Evolutionary conservation across 2,888 invertebrate species (phyloP).

Genomic region (Erebia epiphron): DNA sequence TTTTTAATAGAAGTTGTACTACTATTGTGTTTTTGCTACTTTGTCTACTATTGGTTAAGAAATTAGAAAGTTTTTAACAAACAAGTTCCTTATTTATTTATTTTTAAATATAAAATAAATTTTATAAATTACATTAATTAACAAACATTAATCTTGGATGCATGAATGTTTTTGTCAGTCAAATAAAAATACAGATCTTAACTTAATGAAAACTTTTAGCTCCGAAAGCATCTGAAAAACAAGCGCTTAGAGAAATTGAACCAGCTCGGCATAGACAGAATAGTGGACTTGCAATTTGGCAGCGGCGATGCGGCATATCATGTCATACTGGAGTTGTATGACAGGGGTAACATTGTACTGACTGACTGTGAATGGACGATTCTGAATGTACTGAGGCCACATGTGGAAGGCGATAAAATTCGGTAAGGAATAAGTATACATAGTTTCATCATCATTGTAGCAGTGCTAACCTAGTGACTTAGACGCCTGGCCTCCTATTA

Average conservation of each 20-base stretch:
- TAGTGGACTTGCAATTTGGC: conserved; percentile 98
- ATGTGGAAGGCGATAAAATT: conserved; percentile 94
- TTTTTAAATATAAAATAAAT: too few species aligned
- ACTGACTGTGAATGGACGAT: conserved; percentile 96
- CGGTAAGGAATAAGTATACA: conserved; percentile 66
- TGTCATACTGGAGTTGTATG: conserved; percentile 96
- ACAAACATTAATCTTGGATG: too few species aligned
- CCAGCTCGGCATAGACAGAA: conserved; percentile 96
- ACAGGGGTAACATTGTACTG: conserved; percentile 96
- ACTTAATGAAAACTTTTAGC: conserved; percentile 66
- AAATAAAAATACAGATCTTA: too few species aligned
- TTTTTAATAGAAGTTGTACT: too few species aligned
- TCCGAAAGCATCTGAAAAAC: conserved; percentile 98
- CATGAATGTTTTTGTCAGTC: not conserved
- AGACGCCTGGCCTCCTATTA: too few species aligned
- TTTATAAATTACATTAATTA: too few species aligned
- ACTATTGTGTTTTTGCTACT: too few species aligned
- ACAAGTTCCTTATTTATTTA: too few species aligned
- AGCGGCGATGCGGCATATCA: conserved; percentile 96
- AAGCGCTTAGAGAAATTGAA: conserved; percentile 93
- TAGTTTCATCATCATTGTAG: too few species aligned
- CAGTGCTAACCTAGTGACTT: too few species aligned
- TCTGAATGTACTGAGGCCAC: conserved; percentile 95
- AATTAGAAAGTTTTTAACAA: too few species aligned
- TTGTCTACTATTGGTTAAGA: too few species aligned